Base-by-base conservation (phyloP, 1,140 invertebrate species). In the Wasmannia auropunctata region DNA sequence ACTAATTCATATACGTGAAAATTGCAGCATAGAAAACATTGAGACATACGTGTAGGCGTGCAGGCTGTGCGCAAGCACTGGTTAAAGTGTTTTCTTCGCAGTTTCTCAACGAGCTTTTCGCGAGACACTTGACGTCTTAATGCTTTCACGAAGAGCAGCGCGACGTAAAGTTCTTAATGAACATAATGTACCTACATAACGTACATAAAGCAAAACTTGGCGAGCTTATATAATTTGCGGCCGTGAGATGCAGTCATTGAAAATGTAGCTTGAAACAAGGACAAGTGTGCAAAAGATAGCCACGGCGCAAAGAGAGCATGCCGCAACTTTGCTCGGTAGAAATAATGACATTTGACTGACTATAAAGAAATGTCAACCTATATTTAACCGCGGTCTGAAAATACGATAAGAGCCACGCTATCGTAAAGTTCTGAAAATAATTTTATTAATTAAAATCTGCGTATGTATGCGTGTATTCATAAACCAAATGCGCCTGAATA, bases 61-160 rank as follows among this genome's bases (percentile, higher is more conserved):
- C 46, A 28, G 6, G 7, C n/a, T 40, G 43, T 22, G 37, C 65
- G 6, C 4, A 43, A 25, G 37, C 10, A 80, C 40, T 25, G n/a
- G 16, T n/a, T 69, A 4, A 72, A 74, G 28, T 8, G n/a, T 46
- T 74, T 83, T 65, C 46, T 46, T 74, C 4, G 22, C 34, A 8
- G n/a, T 28, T 74, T 56, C 34, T 58, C 16, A 51, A 16, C 14
- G 8, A n/a, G 40, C 7, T 46, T 31, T 81, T 22, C 3, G 65
- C 25, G 22, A 79, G 16, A 81, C 37, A 72, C 19, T 74, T 72
- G 40, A 74, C 65, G 14, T 83, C 51, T 83, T 83, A 74, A 83
- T 74, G 79, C 37, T 83, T 74, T 74, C n/a, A 43, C n/a, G 28
- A 46, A 74, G 43, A 31, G 37, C 34, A 46, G 14, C 28, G 28